A percentile compares a stretch with the other conserved stretches of the same genome.
Conservation (phyloP, 2,888 invertebrate species). For the Drosophila robusta region DNA sequence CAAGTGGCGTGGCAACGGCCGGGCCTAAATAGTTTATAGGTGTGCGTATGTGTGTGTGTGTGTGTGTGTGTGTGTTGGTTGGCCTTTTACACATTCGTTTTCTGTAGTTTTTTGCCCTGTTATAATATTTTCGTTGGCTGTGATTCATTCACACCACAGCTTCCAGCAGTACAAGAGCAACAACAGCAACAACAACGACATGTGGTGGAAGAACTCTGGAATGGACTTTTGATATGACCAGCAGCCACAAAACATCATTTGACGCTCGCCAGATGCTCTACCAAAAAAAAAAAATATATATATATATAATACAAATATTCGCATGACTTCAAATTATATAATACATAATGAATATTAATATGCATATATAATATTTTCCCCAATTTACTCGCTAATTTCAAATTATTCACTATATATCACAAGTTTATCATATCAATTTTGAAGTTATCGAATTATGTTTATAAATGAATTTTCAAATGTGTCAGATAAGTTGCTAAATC, state of each 20-base stretch:
- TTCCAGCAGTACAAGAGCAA: conserved; percentile 20
- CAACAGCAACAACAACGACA: conserved; percentile 28
- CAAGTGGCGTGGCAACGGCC: conserved; percentile 52
- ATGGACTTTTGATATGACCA: conserved; percentile 31
- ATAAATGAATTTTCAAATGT: too few relatives aligned
- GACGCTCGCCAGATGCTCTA: conserved; percentile 38
- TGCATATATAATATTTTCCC: too few relatives aligned
- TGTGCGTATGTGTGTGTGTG: conserved; percentile 5
- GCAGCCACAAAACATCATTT: conserved; percentile 15
- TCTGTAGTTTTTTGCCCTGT: conserved; percentile 33
- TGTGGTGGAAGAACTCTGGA: conserved; percentile 38
- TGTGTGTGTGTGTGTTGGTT: conserved; percentile 11
- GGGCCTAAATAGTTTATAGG: conserved; percentile 16
- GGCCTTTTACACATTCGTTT: conserved; percentile 39
- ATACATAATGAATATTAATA: too few relatives aligned
- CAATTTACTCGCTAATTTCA: too few relatives aligned
- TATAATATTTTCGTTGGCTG: conserved; percentile 52
- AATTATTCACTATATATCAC: too few relatives aligned
- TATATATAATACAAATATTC: too few relatives aligned
- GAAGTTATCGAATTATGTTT: too few relatives aligned
- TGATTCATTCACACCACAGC: conserved; percentile 59
- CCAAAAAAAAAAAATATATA: too few relatives aligned
- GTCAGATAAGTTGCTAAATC: too few relatives aligned
- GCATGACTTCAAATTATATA: too few relatives aligned
- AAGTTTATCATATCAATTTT: too few relatives aligned